Percentiles rank a stretch among this genome's conserved stretches.
These are phyloP conservation scores for Seriola rivoliana DNA, from an alignment of 2,113 vertebrate genomes.

Conservation along the genomic window DNA sequence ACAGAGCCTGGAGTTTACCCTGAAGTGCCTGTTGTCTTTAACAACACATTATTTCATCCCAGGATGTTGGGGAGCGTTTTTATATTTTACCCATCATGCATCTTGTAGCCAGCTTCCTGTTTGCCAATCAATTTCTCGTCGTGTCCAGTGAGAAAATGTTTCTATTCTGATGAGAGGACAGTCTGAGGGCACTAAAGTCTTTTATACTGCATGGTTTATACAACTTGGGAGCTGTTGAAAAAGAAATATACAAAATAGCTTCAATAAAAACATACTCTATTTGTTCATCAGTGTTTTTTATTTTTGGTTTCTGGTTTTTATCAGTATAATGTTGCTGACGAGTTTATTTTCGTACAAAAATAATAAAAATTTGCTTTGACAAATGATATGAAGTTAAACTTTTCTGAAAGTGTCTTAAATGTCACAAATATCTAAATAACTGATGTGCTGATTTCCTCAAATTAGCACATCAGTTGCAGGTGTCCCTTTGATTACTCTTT, in stretches of 20 bases:
- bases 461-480: too few relatives aligned
- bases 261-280: not conserved
- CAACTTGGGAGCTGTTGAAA: not conserved
- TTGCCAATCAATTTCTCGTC: slow-evolving; percentile 25
- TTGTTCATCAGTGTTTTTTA: not conserved
- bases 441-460: too few relatives aligned
- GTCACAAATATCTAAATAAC: not conserved
- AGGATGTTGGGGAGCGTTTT: slow-evolving; percentile 11
- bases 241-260: not conserved
- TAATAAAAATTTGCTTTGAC: slow-evolving; percentile 27
- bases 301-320: slow-evolving; percentile 5
- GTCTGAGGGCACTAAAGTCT: slow-evolving; percentile 1
- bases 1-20: slow-evolving; percentile 37
- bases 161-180: not conserved
- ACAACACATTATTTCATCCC: slow-evolving; percentile 27
- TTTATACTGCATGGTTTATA: not conserved
- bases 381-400: not conserved
- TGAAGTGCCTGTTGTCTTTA: slow-evolving; percentile 48
- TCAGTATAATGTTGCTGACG: slow-evolving; percentile 4
- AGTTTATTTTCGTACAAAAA: slow-evolving; percentile 44
- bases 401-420: not conserved
- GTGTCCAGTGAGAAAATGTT: slow-evolving; percentile 13
- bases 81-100: slow-evolving; percentile 19
- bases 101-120: not conserved
- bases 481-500: not conserved